Conservation (phyloP, 2,113 vertebrate species). For the Eptesicus fuscus region DNA sequence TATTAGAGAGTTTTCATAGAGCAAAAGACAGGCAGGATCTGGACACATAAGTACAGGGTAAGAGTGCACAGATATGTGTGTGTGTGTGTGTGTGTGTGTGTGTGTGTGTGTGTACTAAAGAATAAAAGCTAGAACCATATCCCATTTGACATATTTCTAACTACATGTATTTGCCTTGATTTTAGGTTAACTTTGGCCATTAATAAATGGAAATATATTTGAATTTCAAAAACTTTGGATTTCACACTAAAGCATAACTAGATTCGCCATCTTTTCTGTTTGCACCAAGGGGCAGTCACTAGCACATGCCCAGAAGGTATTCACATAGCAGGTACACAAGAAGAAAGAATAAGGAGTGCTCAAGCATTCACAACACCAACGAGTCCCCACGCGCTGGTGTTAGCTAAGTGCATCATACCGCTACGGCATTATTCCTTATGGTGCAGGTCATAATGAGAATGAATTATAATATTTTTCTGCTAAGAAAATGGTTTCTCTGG, state of each 20-base stretch:
- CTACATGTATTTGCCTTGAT: background rate
- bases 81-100: background rate
- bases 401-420: background rate
- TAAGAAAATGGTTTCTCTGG: slow-evolving; percentile 20
- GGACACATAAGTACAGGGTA: background rate
- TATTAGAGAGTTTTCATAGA: background rate
- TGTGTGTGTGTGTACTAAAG: background rate
- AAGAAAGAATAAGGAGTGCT: background rate
- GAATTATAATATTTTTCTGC: background rate
- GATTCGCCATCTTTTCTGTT: background rate
- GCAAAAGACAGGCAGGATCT: background rate
- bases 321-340: background rate
- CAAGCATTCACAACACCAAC: background rate
- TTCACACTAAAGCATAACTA: background rate
- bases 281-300: background rate
- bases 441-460: background rate
- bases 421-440: background rate
- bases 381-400: background rate
- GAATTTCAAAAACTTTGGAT: slow-evolving; percentile 1
- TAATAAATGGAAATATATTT: slow-evolving; percentile 26
- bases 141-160: background rate
- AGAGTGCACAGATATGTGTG: background rate
- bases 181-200: slow-evolving; percentile 12
- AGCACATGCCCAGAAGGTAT: background rate
- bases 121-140: background rate